A percentile compares a stretch with the other conserved stretches of the same genome.
These are phyloP conservation scores for Oenanthe melanoleuca DNA, from an alignment of 2,113 vertebrate species.

Conservation along the genomic window DNA sequence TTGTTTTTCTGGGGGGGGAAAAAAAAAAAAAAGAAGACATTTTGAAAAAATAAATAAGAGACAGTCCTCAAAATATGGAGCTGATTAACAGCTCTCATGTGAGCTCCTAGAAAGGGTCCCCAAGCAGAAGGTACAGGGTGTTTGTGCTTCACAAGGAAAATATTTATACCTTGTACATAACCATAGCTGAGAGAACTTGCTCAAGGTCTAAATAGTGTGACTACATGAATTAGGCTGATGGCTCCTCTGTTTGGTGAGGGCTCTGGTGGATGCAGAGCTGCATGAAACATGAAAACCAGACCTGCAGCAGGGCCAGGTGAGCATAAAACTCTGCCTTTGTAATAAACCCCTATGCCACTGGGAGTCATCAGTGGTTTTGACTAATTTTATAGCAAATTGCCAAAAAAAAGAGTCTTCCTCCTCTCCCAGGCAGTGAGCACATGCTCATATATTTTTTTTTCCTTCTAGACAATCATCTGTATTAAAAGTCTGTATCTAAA, in stretches of 20 bases:
- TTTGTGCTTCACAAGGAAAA: conserved; percentile 40
- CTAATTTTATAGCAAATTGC: neutral
- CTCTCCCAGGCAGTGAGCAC: neutral
- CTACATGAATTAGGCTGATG: conserved; percentile 5
- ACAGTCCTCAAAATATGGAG: conserved; percentile 14
- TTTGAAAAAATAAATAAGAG: neutral
- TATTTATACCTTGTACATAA: conserved; percentile 31
- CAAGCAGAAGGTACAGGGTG: neutral
- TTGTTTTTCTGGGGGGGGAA: neutral
- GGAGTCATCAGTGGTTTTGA: neutral
- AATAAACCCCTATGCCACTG: neutral
- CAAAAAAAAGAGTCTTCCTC: neutral
- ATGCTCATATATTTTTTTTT: neutral
- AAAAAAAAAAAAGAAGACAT: too few species aligned
- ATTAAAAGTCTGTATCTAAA: neutral
- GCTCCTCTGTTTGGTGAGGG: neutral
- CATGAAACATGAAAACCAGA: neutral
- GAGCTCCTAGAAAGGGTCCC: neutral
- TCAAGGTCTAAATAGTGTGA: neutral
- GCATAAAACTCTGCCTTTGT: neutral
- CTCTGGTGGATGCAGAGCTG: neutral
- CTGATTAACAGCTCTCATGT: neutral
- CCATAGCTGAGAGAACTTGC: conserved; percentile 36
- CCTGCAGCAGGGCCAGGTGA: neutral
- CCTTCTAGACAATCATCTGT: neutral